These are phyloP conservation scores for Mimas tiliae DNA, from an alignment of 2,888 invertebrate genomes.

Conservation along the genomic window DNA sequence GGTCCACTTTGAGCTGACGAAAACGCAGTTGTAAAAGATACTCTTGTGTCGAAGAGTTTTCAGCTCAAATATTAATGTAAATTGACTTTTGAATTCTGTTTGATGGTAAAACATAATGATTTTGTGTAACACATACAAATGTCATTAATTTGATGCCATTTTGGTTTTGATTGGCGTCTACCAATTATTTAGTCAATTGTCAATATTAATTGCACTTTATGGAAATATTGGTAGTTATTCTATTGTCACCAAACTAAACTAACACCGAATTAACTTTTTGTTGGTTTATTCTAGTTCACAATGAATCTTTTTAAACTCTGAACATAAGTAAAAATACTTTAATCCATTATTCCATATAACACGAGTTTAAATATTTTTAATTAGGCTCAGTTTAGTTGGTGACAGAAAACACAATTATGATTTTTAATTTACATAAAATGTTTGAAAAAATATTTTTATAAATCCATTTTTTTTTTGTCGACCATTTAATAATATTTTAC, in stretches of 20 bases:
- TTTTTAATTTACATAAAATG: not conserved
- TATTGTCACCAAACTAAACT: no score
- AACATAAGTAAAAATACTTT: no score
- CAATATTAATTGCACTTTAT: not conserved
- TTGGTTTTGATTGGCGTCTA: not conserved
- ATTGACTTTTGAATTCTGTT: not conserved
- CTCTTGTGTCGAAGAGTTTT: not conserved
- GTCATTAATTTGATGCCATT: slow-evolving; percentile 1
- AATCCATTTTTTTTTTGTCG: slow-evolving; percentile 14
- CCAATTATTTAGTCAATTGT: not conserved
- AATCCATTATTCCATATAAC: no score
- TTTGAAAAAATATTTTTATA: not conserved
- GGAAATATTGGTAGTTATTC: no score
- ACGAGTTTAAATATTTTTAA: no score
- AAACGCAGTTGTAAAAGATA: slow-evolving; percentile 1
- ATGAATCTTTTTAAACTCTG: no score
- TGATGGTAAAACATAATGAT: not conserved
- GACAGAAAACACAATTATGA: not conserved
- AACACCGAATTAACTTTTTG: no score
- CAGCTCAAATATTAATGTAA: slow-evolving; percentile 4
- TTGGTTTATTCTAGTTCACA: no score
- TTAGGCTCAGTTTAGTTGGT: no score
- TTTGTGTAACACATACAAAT: not conserved
- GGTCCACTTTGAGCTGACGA: slow-evolving; percentile 3
- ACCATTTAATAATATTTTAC: not conserved